These are phyloP conservation scores for Aphodius sticticus DNA, from an alignment of 2,888 invertebrate genomes.

Conservation along the genomic window DNA sequence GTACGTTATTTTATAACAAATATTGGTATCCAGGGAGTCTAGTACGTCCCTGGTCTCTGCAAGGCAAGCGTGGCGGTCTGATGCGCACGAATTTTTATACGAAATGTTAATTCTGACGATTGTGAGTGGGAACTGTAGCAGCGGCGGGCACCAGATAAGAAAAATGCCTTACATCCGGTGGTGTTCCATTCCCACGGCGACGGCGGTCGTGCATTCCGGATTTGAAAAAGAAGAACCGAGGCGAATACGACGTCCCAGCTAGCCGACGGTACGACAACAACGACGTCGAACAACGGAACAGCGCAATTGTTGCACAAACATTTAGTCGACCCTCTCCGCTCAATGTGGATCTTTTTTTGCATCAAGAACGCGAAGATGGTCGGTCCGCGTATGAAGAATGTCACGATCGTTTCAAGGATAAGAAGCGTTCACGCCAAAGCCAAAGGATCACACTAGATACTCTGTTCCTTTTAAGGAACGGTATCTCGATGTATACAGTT, in stretches of 20 bases:
- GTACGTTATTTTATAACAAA: neutral
- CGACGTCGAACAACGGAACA: slow-evolving; percentile 12
- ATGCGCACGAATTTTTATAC: slow-evolving; percentile 4
- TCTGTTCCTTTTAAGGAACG: no score
- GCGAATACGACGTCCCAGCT: slow-evolving; percentile 9
- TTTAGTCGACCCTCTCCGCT: neutral
- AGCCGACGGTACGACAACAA: slow-evolving; percentile 20
- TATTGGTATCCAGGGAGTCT: neutral
- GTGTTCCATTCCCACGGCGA: slow-evolving; percentile 24
- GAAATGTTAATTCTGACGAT: slow-evolving; percentile 11
- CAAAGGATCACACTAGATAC: no score
- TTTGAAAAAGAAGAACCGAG: slow-evolving; percentile 15
- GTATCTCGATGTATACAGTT: no score
- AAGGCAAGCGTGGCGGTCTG: neutral
- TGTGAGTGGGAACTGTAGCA: slow-evolving; percentile 20
- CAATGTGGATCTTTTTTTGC: no score
- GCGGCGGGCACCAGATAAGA: slow-evolving; percentile 16
- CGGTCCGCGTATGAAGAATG: no score
- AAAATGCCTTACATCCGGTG: slow-evolving; percentile 25
- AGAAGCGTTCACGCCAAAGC: no score
- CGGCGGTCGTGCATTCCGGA: slow-evolving; percentile 22
- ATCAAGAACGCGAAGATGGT: no score
- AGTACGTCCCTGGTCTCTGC: neutral
- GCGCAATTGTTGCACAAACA: slow-evolving; percentile 13
- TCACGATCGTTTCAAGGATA: no score